Conservation (phyloP, 2,113 vertebrate species). For the Cyprinodon brontotheroides region DNA sequence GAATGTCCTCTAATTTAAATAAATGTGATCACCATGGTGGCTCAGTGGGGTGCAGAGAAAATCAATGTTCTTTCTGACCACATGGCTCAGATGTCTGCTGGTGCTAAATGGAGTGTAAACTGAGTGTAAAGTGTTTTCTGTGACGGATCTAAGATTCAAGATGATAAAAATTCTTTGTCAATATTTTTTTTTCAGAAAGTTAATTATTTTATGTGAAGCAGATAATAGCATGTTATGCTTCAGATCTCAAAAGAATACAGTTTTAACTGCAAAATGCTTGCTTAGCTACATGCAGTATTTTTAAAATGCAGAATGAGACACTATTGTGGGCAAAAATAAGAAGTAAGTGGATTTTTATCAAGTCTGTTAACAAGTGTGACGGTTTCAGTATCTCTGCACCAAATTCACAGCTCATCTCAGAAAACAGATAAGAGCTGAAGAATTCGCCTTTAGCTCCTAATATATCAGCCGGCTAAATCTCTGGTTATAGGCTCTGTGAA, state of each 20-base stretch:
- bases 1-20: constrained; percentile 8
- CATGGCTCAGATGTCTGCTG: background rate
- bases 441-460: background rate
- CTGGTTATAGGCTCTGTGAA: background rate
- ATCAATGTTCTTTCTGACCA: background rate
- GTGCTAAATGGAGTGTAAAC: background rate
- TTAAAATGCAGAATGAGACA: background rate
- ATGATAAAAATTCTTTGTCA: too few relatives aligned
- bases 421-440: background rate
- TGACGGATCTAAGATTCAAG: too few relatives aligned
- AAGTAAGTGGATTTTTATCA: background rate
- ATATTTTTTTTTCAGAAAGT: background rate
- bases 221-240: background rate
- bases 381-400: background rate
- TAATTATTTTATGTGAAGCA: background rate
- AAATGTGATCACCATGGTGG: constrained; percentile 1
- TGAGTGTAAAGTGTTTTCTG: background rate
- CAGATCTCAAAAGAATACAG: background rate
- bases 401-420: background rate
- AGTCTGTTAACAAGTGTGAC: background rate
- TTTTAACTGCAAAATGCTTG: background rate
- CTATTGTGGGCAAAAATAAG: background rate
- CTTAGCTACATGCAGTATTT: background rate
- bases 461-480: background rate
- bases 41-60: constrained; percentile 8